These are phyloP conservation scores for Crossaster papposus DNA, from an alignment of 53 echinoderm and acorn worm species.

Conservation along the genomic window DNA sequence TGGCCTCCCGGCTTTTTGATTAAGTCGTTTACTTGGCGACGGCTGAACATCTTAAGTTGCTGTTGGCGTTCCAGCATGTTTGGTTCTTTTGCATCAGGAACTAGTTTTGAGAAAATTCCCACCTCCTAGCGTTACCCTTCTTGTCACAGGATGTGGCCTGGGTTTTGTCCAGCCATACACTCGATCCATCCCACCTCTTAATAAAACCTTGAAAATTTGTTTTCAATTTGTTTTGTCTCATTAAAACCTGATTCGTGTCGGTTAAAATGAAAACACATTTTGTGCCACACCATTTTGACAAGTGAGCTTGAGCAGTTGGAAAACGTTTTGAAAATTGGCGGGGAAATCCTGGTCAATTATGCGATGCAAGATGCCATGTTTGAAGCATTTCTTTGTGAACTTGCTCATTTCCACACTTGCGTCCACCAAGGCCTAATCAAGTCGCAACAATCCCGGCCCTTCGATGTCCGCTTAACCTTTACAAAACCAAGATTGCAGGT, in stretches of 20 bases:
- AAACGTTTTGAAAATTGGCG: not conserved
- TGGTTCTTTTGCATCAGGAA: constrained; percentile 6
- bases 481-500: not conserved
- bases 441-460: not conserved
- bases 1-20: constrained; percentile 12
- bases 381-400: not conserved
- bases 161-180: constrained; percentile 33
- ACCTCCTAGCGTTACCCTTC: constrained; percentile 6
- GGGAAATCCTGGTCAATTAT: constrained; percentile 32
- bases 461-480: not conserved
- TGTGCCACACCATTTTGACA: not conserved
- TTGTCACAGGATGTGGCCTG: constrained; percentile 39
- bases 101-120: constrained; percentile 25
- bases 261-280: not conserved
- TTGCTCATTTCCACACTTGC: not conserved
- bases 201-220: not conserved
- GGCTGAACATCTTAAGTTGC: constrained; percentile 41
- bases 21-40: constrained; percentile 34
- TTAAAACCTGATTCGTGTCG: not conserved
- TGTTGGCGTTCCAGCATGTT: not conserved
- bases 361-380: not conserved
- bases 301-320: not conserved
- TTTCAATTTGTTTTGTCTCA: not conserved
- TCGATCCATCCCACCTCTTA: constrained; percentile 1
- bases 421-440: not conserved